Base-by-base conservation (phyloP, 1,140 invertebrate genomes). In the Nebria ingens region DNA sequence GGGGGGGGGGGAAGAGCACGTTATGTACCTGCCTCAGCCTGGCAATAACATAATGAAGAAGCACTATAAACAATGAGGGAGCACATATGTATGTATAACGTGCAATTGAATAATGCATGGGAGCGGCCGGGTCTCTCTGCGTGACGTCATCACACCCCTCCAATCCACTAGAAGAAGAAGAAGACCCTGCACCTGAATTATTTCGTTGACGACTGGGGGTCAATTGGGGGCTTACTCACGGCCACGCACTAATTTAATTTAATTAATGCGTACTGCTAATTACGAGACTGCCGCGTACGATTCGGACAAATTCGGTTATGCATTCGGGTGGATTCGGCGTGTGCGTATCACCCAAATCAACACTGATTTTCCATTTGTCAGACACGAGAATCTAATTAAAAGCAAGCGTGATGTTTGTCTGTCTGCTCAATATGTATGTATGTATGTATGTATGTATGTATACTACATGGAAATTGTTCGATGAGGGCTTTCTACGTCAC, bases 321-420 rank as follows among this genome's bases (percentile, higher is more conserved):
- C n/a, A n/a, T n/a, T n/a, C n/a, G n/a, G n/a, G n/a, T n/a, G n/a
- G n/a, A n/a, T n/a, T n/a, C n/a, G n/a, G 45, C 20, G 45, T 15
- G 11, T 15, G 45, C 45, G 15, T 15, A 15, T 69, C 71, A 73
- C 71, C 71, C 72, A 72, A 73, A 73, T 73, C 72, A 73, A 73
- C 71, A 73, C 66, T 70, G 72, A 72, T 73, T 71, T 71, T 73
- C 72, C 72, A 73, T 73, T 73, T 73, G 71, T 73, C 71, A 72
- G 71, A 73, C 72, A 73, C 70, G 71, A 68, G 72, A 73, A 73
- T 73, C 70, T 73, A 73, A 73, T 73, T 73, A 73, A 34, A 34
- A 34, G 25, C 25, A n/a, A 9, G 25, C 25, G 25, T 34, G 25
- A 6, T n/a, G n/a, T n/a, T n/a, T n/a, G n/a, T n/a, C n/a, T n/a